phyloP scores from a whole-genome alignment of 2,797 vertebrate genomes.

The Acrossocheilus fasciatus region DNA sequence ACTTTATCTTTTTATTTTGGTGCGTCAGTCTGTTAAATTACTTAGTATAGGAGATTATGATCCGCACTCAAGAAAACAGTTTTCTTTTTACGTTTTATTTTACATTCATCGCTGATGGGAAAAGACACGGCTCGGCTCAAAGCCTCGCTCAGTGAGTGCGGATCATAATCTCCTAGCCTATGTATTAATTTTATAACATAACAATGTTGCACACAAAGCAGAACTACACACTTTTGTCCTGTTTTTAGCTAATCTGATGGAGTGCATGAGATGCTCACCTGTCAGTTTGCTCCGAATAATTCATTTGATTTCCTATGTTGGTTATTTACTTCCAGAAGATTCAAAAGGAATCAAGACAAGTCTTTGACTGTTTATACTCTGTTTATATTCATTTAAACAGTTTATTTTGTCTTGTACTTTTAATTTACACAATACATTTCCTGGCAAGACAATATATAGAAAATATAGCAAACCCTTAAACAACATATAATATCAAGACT shows the following conservation, averaged over 20 bases:
- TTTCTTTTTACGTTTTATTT: too few relatives aligned
- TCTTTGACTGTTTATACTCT: not conserved
- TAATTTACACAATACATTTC: not conserved
- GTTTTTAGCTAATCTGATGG: not conserved
- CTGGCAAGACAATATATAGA: not conserved
- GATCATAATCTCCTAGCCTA: not conserved
- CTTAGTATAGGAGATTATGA: too few relatives aligned
- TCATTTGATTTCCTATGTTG: slow-evolving; percentile 33
- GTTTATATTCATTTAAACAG: not conserved
- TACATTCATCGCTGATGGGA: too few relatives aligned
- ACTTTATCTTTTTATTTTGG: too few relatives aligned
- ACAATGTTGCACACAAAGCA: not conserved
- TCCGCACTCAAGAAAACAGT: too few relatives aligned
- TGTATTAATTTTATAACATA: not conserved
- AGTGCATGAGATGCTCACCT: slow-evolving; percentile 33
- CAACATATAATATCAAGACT: not conserved
- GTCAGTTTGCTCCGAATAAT: slow-evolving; percentile 45
- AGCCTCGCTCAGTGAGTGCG: too few relatives aligned
- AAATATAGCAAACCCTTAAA: not conserved
- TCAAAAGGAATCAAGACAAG: not conserved
- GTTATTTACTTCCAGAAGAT: slow-evolving; percentile 18
- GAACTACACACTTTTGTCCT: not conserved
- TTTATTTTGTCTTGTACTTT: not conserved
- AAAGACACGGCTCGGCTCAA: too few relatives aligned
- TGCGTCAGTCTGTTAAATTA: too few relatives aligned